Percentiles rank a stretch among this genome's conserved stretches.
phyloP scores from a whole-genome alignment of 2,888 invertebrate species.

The Agriopis leucophaearia region DNA sequence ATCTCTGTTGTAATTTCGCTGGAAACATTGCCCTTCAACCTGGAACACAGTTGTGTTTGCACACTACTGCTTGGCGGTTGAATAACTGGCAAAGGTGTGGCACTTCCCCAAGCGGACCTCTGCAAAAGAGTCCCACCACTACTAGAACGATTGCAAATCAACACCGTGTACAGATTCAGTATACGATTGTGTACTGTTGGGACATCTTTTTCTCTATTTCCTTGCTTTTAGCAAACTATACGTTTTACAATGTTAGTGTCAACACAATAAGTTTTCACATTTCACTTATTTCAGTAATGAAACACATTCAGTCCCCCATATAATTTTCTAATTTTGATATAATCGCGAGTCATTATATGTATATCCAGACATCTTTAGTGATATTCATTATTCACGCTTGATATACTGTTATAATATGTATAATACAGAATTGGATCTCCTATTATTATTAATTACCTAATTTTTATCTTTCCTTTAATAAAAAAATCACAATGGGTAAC shows the following conservation, averaged over 20 bases:
- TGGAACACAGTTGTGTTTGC: too few species aligned
- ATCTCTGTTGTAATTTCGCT: too few species aligned
- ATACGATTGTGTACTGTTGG: too few species aligned
- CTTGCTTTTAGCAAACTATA: too few species aligned
- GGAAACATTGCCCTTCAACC: too few species aligned
- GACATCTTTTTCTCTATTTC: not conserved
- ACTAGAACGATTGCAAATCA: too few species aligned
- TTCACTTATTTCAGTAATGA: not conserved
- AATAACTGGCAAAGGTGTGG: too few species aligned
- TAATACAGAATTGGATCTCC: conserved; percentile 87
- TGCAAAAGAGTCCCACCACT: too few species aligned
- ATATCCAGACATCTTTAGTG: conserved; percentile 37
- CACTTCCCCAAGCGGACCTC: too few species aligned
- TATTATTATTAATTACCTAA: conserved; percentile 84
- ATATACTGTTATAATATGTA: conserved; percentile 65
- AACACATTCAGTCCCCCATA: conserved; percentile 24
- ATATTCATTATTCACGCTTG: conserved; percentile 41
- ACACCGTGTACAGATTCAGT: too few species aligned
- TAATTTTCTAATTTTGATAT: conserved; percentile 33
- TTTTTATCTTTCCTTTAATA: conserved; percentile 63
- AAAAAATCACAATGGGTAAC: conserved; percentile 85
- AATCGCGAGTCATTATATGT: conserved; percentile 18
- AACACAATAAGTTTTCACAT: conserved; percentile 13
- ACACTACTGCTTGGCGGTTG: too few species aligned
- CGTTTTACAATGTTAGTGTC: not conserved